Evolutionary conservation across 2,888 invertebrate genomes (phyloP).

Genomic region (Horisme vitalbata): DNA sequence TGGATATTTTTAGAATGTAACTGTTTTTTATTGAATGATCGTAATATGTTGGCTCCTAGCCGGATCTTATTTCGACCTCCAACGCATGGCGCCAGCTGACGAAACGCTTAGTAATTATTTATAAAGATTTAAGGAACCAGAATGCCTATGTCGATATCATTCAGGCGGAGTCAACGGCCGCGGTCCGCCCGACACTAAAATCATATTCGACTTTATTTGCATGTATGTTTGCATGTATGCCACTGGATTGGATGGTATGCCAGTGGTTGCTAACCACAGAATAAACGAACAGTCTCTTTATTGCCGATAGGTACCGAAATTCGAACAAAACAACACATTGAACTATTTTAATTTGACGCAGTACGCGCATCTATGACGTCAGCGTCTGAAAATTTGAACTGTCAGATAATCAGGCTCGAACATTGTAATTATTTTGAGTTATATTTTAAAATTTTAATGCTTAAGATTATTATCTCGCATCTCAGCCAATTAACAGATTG

Average conservation of each 20-base stretch:
- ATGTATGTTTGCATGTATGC: too few relatives aligned
- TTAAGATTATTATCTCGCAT: constrained; percentile 9
- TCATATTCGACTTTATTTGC: constrained; percentile 62
- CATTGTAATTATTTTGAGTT: constrained; percentile 5
- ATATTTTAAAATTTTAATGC: constrained; percentile 8
- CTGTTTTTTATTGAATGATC: constrained; percentile 29
- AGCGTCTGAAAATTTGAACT: constrained; percentile 43
- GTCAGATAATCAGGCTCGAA: constrained; percentile 1
- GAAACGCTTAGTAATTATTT: constrained; percentile 48
- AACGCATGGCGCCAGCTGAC: constrained; percentile 66
- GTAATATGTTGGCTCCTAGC: constrained; percentile 35
- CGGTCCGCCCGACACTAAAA: constrained; percentile 52
- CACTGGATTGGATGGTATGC: too few relatives aligned
- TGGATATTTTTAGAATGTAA: constrained; percentile 26
- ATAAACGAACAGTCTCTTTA: constrained; percentile 23
- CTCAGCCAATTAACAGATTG: constrained; percentile 16
- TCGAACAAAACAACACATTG: constrained; percentile 12
- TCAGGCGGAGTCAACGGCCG: constrained; percentile 60
- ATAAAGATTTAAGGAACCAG: constrained; percentile 45
- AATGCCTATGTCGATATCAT: constrained; percentile 26
- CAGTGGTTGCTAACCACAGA: constrained; percentile 46
- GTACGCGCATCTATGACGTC: constrained; percentile 39
- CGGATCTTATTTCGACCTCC: constrained; percentile 49
- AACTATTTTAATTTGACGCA: constrained; percentile 29
- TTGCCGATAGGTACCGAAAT: constrained; percentile 10